Percentiles rank a stretch among this genome's conserved stretches.
phyloP scores from a whole-genome alignment of 2,797 vertebrate species.

The Sebastes minor region DNA sequence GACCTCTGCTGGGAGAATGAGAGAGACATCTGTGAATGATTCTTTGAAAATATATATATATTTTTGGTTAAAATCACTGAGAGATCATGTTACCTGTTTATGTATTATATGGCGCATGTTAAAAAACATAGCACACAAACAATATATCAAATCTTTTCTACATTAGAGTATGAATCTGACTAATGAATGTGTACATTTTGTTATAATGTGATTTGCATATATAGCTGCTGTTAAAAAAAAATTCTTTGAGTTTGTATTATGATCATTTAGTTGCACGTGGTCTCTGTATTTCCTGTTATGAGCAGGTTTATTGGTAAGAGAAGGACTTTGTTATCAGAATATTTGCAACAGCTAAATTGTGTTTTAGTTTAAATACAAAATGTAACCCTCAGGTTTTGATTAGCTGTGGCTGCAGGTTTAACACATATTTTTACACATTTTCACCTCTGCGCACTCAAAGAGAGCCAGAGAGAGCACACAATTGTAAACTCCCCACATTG shows the following conservation, averaged over 20 bases:
- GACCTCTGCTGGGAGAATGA: constrained; percentile 51
- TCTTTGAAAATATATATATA: constrained; percentile 9
- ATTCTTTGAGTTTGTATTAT: constrained; percentile 8
- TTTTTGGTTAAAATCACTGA: constrained; percentile 38
- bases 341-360: not conserved
- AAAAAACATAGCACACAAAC: not conserved
- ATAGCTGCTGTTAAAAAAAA: constrained; percentile 43
- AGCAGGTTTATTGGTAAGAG: not conserved
- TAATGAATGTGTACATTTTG: constrained; percentile 47
- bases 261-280: not conserved
- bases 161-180: not conserved
- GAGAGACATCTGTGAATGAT: constrained; percentile 41
- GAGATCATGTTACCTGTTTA: constrained; percentile 14
- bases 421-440: not conserved
- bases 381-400: not conserved
- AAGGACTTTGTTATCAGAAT: not conserved
- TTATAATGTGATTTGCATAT: constrained; percentile 33
- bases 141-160: not conserved
- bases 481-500: constrained; percentile 36
- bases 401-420: not conserved
- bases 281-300: not conserved
- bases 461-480: not conserved
- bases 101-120: constrained; percentile 5
- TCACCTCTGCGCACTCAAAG: not conserved
- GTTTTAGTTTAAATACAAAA: not conserved